A percentile compares a stretch with the other conserved stretches of the same genome.
These are phyloP conservation scores for Grallaria varia DNA, from an alignment of 2,113 vertebrate species.

Conservation along the genomic window DNA sequence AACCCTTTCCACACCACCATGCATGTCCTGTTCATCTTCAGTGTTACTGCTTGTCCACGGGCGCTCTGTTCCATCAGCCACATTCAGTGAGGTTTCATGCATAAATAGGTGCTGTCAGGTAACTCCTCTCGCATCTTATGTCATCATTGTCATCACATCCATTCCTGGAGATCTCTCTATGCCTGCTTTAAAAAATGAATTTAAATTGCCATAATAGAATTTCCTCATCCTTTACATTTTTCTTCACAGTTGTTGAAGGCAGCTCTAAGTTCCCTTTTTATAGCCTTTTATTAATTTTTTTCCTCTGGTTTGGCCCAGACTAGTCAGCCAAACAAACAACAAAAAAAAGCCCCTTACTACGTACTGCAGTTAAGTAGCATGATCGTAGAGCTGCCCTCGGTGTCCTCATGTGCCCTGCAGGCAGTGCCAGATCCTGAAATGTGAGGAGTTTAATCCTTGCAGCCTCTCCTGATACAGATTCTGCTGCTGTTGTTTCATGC, in stretches of 20 bases:
- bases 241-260: not conserved
- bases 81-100: not conserved
- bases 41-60: accelerated
- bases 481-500: not conserved
- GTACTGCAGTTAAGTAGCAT: not conserved
- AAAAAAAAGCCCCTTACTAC: not conserved
- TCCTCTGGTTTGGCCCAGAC: not conserved
- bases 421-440: not conserved
- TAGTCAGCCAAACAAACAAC: not conserved
- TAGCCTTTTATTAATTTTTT: not conserved
- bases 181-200: not conserved
- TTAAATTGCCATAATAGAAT: not conserved
- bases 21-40: accelerated
- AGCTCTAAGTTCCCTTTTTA: not conserved
- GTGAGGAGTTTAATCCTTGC: not conserved
- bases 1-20: not conserved
- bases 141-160: not conserved
- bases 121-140: not conserved
- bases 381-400: not conserved
- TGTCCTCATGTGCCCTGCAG: not conserved
- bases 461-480: not conserved
- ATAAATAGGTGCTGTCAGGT: not conserved
- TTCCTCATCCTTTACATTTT: not conserved
- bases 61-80: not conserved
- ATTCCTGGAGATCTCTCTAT: not conserved